Evolutionary conservation across 2,113 vertebrate species (phyloP), one percentile per base, ranked within the genome.

Genomic region (Gasterosteus aculeatus): DNA sequence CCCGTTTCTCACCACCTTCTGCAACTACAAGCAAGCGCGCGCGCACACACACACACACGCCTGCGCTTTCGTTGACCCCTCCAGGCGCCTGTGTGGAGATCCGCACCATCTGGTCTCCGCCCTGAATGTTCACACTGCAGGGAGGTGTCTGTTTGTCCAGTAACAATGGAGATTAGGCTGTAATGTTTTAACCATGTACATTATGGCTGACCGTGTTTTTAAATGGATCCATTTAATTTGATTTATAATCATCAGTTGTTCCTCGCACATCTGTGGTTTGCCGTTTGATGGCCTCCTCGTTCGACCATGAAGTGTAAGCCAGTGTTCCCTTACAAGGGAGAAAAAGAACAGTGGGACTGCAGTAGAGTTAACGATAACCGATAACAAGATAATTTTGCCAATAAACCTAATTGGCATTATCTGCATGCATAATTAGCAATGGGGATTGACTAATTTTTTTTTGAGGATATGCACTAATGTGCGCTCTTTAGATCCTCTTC

Each of bases 51-150:
- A 7, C 35, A 38, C 35, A 38, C 35, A 38, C 35, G 6, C 35
- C 4, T 38, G 35, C 16, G 10, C 64, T 66, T 68, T 67, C 77
- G 77, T 84, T 80, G 83, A 87, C 88, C 78, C 71, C 76, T 69
- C 67, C 0, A 3, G 78, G 59, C 80, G 71, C 77, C 44, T 66
- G 62, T 41, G 51, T 62, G 63, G 47, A 72, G 72, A 83, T 82
- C 68, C 77, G 59, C 83, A 77, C 89, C 88, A 90, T 79, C 84
- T 90, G 87, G 58, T 75, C 84, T 82, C 84, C 86, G 29, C 90
- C 88, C 89, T 79, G 42, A 81, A 35, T 85, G 82, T 82, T 92
- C 87, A 90, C 87, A 88, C 76, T 38, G 66, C 26, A 26, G 60
- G 80, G 67, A 60, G 58, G 65, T 69, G 73, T 74, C 58, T 87